Base-by-base conservation (phyloP, 2,888 invertebrate species). In the Limenitis camilla region DNA sequence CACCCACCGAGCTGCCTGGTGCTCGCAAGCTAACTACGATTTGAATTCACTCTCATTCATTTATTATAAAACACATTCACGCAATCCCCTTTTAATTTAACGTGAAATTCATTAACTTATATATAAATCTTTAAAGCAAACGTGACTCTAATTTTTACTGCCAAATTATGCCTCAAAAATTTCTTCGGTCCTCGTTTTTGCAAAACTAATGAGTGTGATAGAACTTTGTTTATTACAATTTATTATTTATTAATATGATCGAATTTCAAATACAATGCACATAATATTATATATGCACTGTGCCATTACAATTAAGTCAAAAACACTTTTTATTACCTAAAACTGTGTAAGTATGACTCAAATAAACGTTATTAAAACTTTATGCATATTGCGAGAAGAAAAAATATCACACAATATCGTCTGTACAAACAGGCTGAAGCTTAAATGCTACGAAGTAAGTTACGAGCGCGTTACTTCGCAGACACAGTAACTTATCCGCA, bases 41-140 rank as follows among this genome's bases (percentile, higher is more conserved):
- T 81, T 80, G 79, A 76, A 79, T 77, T 73, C 72, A 68, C 70
- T 70, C 67, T 72, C 77, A 76, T 76, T 78, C 76, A 78, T 75
- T 77, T 71, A 56, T 62, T 59, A 74, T 71, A 70, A 72, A 70
- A 74, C 67, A 72, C 65, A 67, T 66, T 53, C 40, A 44, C 49
- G 48, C 56, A 53, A 50, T 41, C 36, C 49, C 55, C 29, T 53
- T 56, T 56, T 53, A 53, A 53, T 53, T 40, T 38, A 43, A 41
- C 36, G 30, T 27, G 41, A 35, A 44, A 47, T 53, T 46, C 9
- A 51, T 42, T 57, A 42, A 49, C 33, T 40, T 29, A 35, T 33
- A 11, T 39, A 49, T 54, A 53, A 54, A 50, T 56, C 44, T 50
- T 40, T 39, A 8, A 9, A 9, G 45, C 32, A 35, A 51, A 57